Conservation (phyloP, 2,113 vertebrate species). For the Podarcis cretensis region DNA sequence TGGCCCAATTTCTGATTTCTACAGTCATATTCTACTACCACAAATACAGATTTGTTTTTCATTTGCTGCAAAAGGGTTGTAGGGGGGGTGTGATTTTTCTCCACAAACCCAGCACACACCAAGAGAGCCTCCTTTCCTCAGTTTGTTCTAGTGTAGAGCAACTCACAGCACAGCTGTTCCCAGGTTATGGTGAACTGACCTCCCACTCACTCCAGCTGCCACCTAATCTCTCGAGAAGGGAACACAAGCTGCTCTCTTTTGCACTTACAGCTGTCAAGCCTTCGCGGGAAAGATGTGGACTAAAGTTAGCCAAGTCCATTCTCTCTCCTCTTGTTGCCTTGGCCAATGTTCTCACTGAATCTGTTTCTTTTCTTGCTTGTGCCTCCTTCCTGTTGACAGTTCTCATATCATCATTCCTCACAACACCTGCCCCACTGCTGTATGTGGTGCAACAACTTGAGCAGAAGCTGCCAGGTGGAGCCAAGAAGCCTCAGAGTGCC, state of each 20-base stretch:
- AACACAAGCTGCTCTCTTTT: constrained; percentile 23
- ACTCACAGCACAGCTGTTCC: constrained; percentile 8
- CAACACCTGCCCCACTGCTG: background rate
- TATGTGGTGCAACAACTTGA: background rate
- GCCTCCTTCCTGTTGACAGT: background rate
- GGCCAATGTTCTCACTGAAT: background rate
- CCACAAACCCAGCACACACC: background rate
- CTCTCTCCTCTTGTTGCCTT: background rate
- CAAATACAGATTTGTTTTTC: background rate
- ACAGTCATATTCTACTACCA: background rate
- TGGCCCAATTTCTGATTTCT: background rate
- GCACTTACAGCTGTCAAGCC: constrained; percentile 16
- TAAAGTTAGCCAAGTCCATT: constrained; percentile 8
- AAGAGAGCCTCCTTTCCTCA: background rate
- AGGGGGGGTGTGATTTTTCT: background rate
- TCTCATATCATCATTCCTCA: background rate
- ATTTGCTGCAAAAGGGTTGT: background rate
- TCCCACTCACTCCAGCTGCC: constrained; percentile 20
- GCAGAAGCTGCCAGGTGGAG: background rate
- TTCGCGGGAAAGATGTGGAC: background rate
- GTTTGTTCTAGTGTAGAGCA: background rate
- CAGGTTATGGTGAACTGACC: constrained; percentile 7
- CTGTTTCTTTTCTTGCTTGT: background rate
- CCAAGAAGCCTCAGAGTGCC: background rate
- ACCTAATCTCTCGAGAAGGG: constrained; percentile 1